A percentile compares a stretch with the other conserved stretches of the same genome.
Evolutionary conservation across 2,797 vertebrate species (phyloP).

Genomic region (Margarornis squamiger): DNA sequence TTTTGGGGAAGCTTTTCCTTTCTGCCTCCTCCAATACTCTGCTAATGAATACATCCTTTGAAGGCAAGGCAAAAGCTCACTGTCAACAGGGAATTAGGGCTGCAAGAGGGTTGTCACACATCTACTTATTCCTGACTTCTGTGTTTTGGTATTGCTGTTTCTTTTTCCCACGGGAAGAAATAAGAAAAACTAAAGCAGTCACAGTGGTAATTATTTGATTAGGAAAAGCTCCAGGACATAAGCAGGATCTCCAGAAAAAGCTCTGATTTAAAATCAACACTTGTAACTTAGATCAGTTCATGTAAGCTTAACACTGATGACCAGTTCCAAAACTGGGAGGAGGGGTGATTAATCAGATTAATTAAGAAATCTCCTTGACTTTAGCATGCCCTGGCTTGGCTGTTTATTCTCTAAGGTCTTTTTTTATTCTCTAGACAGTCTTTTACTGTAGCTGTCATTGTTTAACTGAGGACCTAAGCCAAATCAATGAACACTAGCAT

Average conservation of each 20-base stretch:
- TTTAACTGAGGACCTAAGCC: background rate
- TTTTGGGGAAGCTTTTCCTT: background rate
- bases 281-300: background rate
- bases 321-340: background rate
- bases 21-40: background rate
- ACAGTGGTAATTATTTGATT: background rate
- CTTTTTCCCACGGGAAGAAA: background rate
- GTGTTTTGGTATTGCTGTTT: background rate
- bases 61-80: background rate
- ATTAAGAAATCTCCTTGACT: background rate
- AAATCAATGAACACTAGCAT: background rate
- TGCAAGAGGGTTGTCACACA: background rate
- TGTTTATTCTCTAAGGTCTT: background rate
- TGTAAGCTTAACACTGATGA: background rate
- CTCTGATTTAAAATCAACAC: background rate
- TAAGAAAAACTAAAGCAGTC: background rate
- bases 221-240: background rate
- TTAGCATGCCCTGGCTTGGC: background rate
- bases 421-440: background rate
- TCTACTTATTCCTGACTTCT: background rate
- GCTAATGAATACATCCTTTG: background rate
- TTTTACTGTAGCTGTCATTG: background rate
- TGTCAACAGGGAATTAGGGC: fast-evolving
- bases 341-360: background rate
- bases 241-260: background rate